These are phyloP conservation scores for Bursaphelenchus mucronatus DNA, from an alignment of 1,140 invertebrate genomes.

Conservation along the genomic window DNA sequence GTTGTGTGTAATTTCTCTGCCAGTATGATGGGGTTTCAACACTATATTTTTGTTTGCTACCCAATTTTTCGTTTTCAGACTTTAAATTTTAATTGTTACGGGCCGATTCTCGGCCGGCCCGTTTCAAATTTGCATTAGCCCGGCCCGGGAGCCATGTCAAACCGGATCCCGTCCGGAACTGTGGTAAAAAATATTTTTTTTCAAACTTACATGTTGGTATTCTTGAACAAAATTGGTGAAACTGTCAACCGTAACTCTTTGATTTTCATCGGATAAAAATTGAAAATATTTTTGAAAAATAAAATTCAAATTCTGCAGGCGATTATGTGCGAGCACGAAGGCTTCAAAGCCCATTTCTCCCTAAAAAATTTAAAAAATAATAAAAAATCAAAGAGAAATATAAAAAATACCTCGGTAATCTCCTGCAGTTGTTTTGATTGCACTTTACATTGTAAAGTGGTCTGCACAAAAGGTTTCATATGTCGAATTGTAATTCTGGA, in stretches of 20 bases:
- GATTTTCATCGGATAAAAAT: slow-evolving; percentile 9
- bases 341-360: slow-evolving; percentile 50
- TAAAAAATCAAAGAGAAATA: not conserved
- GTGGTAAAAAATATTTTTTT: not conserved
- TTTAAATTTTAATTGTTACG: too few relatives aligned
- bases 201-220: slow-evolving; percentile 19
- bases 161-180: too few relatives aligned
- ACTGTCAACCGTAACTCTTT: slow-evolving; percentile 20
- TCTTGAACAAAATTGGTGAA: slow-evolving; percentile 28
- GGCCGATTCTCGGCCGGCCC: too few relatives aligned
- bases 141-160: too few relatives aligned
- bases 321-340: slow-evolving; percentile 43
- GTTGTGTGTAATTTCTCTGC: too few relatives aligned
- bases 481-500: slow-evolving; percentile 55
- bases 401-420: slow-evolving; percentile 46
- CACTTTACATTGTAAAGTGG: slow-evolving; percentile 56
- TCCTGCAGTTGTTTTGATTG: slow-evolving; percentile 55
- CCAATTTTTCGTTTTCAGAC: too few relatives aligned
- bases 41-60: too few relatives aligned
- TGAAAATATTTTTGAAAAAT: slow-evolving; percentile 30
- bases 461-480: slow-evolving; percentile 61
- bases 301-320: slow-evolving; percentile 40
- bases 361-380: slow-evolving; percentile 19
- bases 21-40: too few relatives aligned
- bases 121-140: too few relatives aligned